Percentiles rank a stretch among this genome's conserved stretches.
Evolutionary conservation across 2,797 vertebrate genomes (phyloP).

Genomic region (Arrhamphus sclerolepis): DNA sequence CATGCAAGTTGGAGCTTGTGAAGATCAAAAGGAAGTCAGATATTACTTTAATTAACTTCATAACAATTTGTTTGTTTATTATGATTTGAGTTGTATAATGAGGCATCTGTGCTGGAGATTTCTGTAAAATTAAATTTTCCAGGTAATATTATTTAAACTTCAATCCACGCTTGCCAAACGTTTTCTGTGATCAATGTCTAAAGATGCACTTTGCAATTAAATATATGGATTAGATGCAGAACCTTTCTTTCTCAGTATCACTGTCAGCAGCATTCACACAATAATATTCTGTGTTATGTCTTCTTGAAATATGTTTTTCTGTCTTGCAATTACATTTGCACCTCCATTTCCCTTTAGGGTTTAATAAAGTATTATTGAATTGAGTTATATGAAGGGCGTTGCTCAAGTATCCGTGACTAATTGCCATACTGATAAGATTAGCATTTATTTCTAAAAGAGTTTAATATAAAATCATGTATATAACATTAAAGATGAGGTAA

Average conservation of each 20-base stretch:
- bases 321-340: too few relatives aligned
- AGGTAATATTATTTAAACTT: background rate
- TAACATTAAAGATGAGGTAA: too few relatives aligned
- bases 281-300: too few relatives aligned
- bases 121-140: background rate
- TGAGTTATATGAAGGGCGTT: too few relatives aligned
- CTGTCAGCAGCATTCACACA: background rate
- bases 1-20: too few relatives aligned
- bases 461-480: background rate
- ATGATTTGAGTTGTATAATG: background rate
- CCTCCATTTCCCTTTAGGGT: too few relatives aligned
- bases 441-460: background rate
- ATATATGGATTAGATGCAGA: background rate
- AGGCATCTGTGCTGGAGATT: background rate
- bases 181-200: background rate
- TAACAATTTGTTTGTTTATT: too few relatives aligned
- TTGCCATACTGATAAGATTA: background rate
- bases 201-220: slow-evolving; percentile 8
- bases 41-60: too few relatives aligned
- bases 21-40: too few relatives aligned
- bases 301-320: too few relatives aligned
- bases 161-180: background rate
- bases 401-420: slow-evolving; percentile 1
- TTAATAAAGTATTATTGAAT: too few relatives aligned
- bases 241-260: background rate